Conservation (phyloP, 2,888 invertebrate species). For the Unio pictorum region DNA sequence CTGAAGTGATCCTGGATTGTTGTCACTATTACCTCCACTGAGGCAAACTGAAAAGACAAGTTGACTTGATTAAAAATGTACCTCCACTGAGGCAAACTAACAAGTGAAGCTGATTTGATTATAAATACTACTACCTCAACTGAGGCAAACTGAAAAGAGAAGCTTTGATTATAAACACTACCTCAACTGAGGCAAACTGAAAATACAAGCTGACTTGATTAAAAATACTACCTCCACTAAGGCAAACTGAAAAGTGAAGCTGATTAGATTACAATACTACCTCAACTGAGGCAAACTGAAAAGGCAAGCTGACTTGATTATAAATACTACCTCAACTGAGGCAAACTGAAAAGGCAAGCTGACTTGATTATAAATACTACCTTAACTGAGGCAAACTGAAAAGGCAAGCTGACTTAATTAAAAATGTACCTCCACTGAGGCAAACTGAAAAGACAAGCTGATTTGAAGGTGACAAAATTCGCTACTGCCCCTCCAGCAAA, state of each 20-base stretch:
- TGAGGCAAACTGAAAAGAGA: too few species aligned
- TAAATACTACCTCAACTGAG: slow-evolving; percentile 84
- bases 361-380: too few species aligned
- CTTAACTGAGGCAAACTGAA: too few species aligned
- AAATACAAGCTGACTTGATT: slow-evolving; percentile 5
- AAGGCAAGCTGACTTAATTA: not conserved
- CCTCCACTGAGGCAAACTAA: too few species aligned
- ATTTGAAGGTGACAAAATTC: too few species aligned
- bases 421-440: slow-evolving; percentile 86
- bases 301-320: too few species aligned
- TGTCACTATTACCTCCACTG: slow-evolving; percentile 94
- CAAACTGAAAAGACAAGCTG: slow-evolving; percentile 75
- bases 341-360: slow-evolving; percentile 78
- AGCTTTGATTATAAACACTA: slow-evolving; percentile 63
- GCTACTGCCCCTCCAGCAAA: too few species aligned
- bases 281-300: too few species aligned
- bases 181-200: slow-evolving; percentile 91
- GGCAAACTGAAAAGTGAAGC: not conserved
- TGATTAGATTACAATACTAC: too few species aligned
- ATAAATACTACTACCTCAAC: too few species aligned
- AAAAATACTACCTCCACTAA: too few species aligned
- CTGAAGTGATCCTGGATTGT: slow-evolving; percentile 95
- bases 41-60: slow-evolving; percentile 79
- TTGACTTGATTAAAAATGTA: too few species aligned
- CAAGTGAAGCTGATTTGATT: not conserved